Base-by-base conservation (phyloP, 2,797 vertebrate species). In the Caiman crocodilus region DNA sequence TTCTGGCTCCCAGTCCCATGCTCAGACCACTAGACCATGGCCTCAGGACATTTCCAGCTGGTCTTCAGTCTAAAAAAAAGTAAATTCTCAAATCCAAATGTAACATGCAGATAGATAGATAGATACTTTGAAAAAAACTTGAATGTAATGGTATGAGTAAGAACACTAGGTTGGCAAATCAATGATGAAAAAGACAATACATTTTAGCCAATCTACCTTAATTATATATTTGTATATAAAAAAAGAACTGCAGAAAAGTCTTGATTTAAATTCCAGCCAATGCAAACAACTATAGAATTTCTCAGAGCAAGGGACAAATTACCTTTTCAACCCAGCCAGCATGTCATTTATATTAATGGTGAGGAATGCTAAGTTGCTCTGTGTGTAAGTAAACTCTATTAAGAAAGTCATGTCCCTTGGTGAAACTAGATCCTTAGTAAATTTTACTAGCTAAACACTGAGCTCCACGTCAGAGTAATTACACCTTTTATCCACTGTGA, bases 311-410 rank as follows among this genome's bases (percentile, higher is more conserved):
- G 87, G 83, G 93, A 92, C 35, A 92, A 96, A 94, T 57, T 92
- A 88, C 71, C 85, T 90, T 97, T 94, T 93, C 85, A 93, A 94
- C 8, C 78, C 90, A 95, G 90, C 79, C 95, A 97, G 92, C 93
- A 92, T 94, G 95, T 95, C 94, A 97, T 97, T 96, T 95, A 80
- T 93, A 96, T 96, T 97, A 97, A 96, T 96, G 85, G 77, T 60
- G 74, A 96, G 90, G 89, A 95, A 95, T 96, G 90, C 82, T 89
- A 96, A 96, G 95, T 96, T 97, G 89, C 90, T 95, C 91, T 89
- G 64, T 95, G 95, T 94, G 87, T 96, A 97, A 97, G 97, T 97
- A 98, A 97, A 97, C 95, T 97, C 95, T 95, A 97, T 98, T 97
- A 97, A 94, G 95, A 93, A 96, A 97, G 95, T 95, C 92, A 95